Percentiles rank a stretch among this genome's conserved stretches.
These are phyloP conservation scores for Galago senegalensis DNA, from an alignment of 2,797 vertebrate species.

Conservation along the genomic window DNA sequence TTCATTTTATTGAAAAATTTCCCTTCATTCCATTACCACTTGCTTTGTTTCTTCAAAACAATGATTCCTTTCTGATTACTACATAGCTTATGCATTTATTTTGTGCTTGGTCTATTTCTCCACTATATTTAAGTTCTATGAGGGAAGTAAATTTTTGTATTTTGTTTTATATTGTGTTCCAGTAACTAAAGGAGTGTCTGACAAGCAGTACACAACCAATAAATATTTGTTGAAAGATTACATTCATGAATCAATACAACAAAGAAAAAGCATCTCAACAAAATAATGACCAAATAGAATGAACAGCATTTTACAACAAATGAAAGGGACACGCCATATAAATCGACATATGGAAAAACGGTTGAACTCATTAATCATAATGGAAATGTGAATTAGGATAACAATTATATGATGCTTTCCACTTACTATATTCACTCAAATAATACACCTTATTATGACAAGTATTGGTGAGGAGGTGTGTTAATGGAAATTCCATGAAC, in stretches of 20 bases:
- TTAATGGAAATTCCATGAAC: not conserved
- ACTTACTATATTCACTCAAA: not conserved
- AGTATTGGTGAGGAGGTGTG: not conserved
- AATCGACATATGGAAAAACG: not conserved
- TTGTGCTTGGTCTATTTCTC: not conserved
- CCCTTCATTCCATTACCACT: not conserved
- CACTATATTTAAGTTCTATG: not conserved
- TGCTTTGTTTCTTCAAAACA: not conserved
- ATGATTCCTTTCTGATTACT: not conserved
- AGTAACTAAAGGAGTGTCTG: conserved; percentile 27
- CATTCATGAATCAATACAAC: not conserved
- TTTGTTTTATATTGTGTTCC: not conserved
- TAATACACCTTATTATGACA: not conserved
- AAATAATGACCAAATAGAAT: not conserved
- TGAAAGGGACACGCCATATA: not conserved
- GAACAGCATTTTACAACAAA: not conserved
- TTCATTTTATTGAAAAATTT: not conserved
- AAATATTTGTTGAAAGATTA: not conserved
- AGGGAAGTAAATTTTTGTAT: not conserved
- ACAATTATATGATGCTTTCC: not conserved
- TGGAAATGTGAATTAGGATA: not conserved
- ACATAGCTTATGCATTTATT: not conserved
- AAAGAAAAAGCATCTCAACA: not conserved
- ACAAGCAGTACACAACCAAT: conserved; percentile 53
- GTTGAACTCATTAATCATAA: not conserved